Conservation (phyloP, 2,888 invertebrate genomes). For the Neocrepidodera transversa region DNA sequence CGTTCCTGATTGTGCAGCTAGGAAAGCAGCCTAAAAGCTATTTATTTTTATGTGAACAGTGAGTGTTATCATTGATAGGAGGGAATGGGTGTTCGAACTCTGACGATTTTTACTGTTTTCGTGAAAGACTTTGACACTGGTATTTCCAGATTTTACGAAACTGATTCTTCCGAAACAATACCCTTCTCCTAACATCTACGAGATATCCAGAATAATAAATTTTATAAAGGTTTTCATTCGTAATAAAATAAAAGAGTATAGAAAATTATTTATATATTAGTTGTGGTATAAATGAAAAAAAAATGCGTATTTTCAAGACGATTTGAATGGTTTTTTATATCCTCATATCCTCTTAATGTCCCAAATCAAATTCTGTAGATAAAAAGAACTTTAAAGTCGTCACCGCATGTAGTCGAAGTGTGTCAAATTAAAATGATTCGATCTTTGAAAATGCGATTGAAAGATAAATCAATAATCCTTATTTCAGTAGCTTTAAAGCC, state of each 20-base stretch:
- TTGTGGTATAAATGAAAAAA: too few species aligned
- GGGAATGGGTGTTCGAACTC: slow-evolving; percentile 51
- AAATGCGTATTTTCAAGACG: too few species aligned
- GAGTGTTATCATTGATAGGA: slow-evolving; percentile 61
- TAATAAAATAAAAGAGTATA: too few species aligned
- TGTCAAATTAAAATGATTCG: slow-evolving; percentile 15
- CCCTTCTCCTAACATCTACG: too few species aligned
- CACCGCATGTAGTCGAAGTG: slow-evolving; percentile 8
- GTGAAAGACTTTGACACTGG: slow-evolving; percentile 43
- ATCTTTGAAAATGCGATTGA: slow-evolving; percentile 7
- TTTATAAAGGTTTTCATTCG: too few species aligned
- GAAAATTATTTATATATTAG: too few species aligned
- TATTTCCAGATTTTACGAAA: slow-evolving; percentile 41
- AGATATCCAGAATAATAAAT: too few species aligned
- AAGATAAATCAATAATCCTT: slow-evolving; percentile 12
- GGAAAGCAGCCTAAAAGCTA: slow-evolving; percentile 54
- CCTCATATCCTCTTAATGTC: too few species aligned
- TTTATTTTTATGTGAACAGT: slow-evolving; percentile 60
- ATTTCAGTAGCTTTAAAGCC: slow-evolving; percentile 11
- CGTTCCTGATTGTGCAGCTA: slow-evolving; percentile 33
- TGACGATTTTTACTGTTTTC: slow-evolving; percentile 55
- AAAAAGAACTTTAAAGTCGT: slow-evolving; percentile 8
- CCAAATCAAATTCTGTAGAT: too few species aligned
- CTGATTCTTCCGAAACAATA: slow-evolving; percentile 38
- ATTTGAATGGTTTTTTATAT: too few species aligned